Evolutionary conservation across 2,797 vertebrate species (phyloP).

Genomic region (Diplodus puntazzo): DNA sequence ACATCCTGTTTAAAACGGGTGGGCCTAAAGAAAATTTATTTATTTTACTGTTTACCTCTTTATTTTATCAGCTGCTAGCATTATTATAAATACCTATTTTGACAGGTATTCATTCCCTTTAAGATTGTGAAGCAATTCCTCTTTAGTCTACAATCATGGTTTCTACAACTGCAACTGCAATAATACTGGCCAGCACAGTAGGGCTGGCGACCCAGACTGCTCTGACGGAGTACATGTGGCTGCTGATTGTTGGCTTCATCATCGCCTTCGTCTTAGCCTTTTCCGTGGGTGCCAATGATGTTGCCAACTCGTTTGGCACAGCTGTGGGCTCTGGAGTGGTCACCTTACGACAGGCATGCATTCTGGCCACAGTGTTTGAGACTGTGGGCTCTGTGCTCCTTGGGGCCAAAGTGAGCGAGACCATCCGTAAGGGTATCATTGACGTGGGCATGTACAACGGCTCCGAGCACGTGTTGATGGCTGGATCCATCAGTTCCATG

Average conservation of each 20-base stretch:
- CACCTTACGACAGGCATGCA: constrained; percentile 93
- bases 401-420: constrained; percentile 97
- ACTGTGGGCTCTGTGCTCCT: constrained; percentile 94
- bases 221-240: constrained; percentile 85
- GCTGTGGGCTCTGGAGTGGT: constrained; percentile 98
- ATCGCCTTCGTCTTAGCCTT: constrained; percentile 97
- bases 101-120: constrained; percentile 62
- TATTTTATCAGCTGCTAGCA: constrained; percentile 73
- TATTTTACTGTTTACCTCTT: constrained; percentile 86
- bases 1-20: constrained; percentile 65
- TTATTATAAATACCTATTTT: constrained; percentile 55
- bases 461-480: constrained; percentile 88
- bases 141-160: constrained; percentile 80
- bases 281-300: constrained; percentile 98
- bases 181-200: constrained; percentile 60
- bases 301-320: constrained; percentile 98
- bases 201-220: constrained; percentile 21
- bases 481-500: constrained; percentile 97
- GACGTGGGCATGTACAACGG: constrained; percentile 91
- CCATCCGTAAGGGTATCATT: constrained; percentile 96
- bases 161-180: constrained; percentile 77
- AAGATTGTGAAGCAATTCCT: constrained; percentile 76
- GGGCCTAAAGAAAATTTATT: constrained; percentile 74
- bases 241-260: constrained; percentile 94
- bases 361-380: constrained; percentile 95